Percentiles rank a stretch among this genome's conserved stretches.
Conservation (phyloP, 30 jellyfish, hydroid and myxozoan genomes). For the Turritopsis rubra region DNA sequence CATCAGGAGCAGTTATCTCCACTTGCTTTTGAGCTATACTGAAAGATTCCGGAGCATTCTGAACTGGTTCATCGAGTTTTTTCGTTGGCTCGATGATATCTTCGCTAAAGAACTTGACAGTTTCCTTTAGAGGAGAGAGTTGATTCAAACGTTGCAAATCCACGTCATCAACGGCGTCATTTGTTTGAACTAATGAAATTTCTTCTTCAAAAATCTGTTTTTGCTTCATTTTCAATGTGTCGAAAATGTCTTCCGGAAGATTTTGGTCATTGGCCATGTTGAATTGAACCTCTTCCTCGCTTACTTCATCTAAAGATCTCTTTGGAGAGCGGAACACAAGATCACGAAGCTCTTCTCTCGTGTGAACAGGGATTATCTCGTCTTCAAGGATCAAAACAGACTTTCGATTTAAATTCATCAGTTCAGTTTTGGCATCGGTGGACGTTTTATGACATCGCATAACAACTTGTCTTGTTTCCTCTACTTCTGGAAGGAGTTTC, state of each 20-base stretch:
- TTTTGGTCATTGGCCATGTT: not conserved
- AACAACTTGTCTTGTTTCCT: not conserved
- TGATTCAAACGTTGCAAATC: not conserved
- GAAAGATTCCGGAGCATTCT: not conserved
- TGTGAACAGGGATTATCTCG: not conserved
- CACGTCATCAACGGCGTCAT: not conserved
- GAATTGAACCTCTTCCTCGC: not conserved
- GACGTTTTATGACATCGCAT: not conserved
- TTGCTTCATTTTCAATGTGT: not conserved
- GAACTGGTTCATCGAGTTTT: not conserved
- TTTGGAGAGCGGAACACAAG: conserved; percentile 1
- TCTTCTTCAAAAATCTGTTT: not conserved
- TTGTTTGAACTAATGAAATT: not conserved
- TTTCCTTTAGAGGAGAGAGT: not conserved
- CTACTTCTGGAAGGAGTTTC: not conserved
- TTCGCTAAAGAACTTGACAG: not conserved
- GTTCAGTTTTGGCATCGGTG: not conserved
- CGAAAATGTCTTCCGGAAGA: not conserved
- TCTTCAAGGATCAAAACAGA: conserved; percentile 11
- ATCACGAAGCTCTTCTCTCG: not conserved
- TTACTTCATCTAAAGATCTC: conserved; percentile 4
- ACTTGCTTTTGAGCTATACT: not conserved
- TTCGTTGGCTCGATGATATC: conserved; percentile 1
- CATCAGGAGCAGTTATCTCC: not conserved
- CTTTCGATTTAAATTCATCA: not conserved